Evolutionary conservation across 2,797 vertebrate species (phyloP).

Genomic region (Nyctibius grandis): DNA sequence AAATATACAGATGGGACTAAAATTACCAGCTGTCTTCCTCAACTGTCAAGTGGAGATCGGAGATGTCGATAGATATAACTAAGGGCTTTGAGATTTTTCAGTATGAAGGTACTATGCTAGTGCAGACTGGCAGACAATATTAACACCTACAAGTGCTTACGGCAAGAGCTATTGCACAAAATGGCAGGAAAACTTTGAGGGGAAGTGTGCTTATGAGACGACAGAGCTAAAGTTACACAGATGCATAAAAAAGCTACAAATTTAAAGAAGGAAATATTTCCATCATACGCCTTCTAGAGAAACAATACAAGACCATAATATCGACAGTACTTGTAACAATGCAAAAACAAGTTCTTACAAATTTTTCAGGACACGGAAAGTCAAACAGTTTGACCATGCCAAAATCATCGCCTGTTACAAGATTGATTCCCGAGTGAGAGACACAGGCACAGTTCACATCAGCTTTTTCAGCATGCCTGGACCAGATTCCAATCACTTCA

Average conservation of each 20-base stretch:
- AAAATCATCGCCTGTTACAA: constrained; percentile 96
- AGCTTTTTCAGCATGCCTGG: constrained; percentile 93
- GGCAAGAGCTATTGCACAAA: not conserved
- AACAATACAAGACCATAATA: not conserved
- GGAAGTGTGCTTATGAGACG: not conserved
- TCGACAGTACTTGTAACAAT: not conserved
- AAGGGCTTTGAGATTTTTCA: not conserved
- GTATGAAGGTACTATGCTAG: not conserved
- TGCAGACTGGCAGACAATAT: not conserved
- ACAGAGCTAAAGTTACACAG: not conserved
- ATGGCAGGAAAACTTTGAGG: not conserved
- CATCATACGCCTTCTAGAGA: not conserved
- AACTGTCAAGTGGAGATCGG: not conserved
- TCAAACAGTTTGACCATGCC: constrained; percentile 99
- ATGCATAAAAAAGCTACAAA: not conserved
- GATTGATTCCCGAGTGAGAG: constrained; percentile 96
- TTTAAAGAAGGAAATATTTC: not conserved
- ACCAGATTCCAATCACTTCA: constrained; percentile 97
- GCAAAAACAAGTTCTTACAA: constrained; percentile 81
- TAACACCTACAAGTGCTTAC: not conserved
- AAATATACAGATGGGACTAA: not conserved
- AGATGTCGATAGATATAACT: not conserved
- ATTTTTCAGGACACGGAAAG: constrained; percentile 98
- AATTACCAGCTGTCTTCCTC: not conserved
- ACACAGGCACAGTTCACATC: constrained; percentile 97